Conservation (phyloP, 53 echinoderm and acorn worm genomes). For the Holothuria leucospilota region DNA sequence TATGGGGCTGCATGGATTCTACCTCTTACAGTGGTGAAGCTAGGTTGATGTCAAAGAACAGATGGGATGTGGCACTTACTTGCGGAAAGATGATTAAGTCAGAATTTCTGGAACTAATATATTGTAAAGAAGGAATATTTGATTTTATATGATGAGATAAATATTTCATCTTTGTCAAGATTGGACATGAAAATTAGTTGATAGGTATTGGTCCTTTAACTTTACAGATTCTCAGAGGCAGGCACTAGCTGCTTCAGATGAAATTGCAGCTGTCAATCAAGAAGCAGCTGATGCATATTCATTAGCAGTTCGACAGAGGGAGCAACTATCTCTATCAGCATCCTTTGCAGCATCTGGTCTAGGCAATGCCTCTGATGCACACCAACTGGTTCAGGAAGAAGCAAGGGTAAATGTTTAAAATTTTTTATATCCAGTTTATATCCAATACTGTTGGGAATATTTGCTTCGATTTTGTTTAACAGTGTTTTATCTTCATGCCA, state of each 20-base stretch:
- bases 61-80: not conserved
- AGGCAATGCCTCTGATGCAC: slow-evolving; percentile 61
- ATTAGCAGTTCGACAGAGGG: slow-evolving; percentile 60
- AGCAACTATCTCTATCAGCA: slow-evolving; percentile 51
- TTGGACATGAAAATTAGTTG: not conserved
- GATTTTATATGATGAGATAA: not conserved
- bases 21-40: too few species aligned
- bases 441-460: too few species aligned
- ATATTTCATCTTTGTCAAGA: not conserved
- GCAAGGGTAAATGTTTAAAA: slow-evolving; percentile 50
- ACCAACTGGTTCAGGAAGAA: slow-evolving; percentile 54
- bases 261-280: slow-evolving; percentile 51
- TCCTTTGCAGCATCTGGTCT: slow-evolving; percentile 56
- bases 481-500: too few species aligned
- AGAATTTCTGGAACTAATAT: not conserved
- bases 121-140: not conserved
- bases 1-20: too few species aligned
- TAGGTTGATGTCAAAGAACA: too few species aligned
- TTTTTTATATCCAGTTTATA: too few species aligned
- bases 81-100: not conserved
- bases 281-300: slow-evolving; percentile 44
- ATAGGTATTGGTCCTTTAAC: not conserved
- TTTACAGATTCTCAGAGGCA: slow-evolving; percentile 64
- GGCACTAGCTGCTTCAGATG: slow-evolving; percentile 40
- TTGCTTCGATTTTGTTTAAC: too few species aligned